Evolutionary conservation across 2,113 vertebrate genomes (phyloP), one percentile per base, ranked within the genome.

Genomic region (Nannobrachium achirus): DNA sequence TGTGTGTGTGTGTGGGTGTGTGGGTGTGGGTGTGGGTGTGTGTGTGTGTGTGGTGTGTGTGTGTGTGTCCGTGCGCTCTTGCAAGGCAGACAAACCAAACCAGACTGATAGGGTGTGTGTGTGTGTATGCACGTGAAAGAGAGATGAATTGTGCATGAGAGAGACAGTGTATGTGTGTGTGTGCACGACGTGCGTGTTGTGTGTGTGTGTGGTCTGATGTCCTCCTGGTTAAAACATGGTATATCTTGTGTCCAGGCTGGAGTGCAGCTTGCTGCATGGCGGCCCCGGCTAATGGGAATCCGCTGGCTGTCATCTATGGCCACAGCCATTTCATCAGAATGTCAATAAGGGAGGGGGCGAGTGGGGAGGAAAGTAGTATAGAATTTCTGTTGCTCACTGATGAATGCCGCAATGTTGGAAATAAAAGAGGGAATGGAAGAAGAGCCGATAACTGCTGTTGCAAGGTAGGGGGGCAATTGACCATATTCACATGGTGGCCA

Each of bases 281-380:
- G 73, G 80, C 69, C 42, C 20, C 19, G 11, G 66, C 67, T 89
- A 88, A 86, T 83, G 76, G 78, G 81, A 84, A 81, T 84, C 79
- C 78, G 74, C 72, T 75, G 84, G 81, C 71, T 82, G 83, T 87
- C 86, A 76, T 85, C 84, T 73, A 44, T n/a, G 53, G 72, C 72
- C 67, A 8, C 25, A 77, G 69, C 45, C 73, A 70, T 84, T 84
- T 87, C 75, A 81, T 81, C 79, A 74, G 72, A 82, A 77, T 79
- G 81, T 72, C 81, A 79, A 83, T 86, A 87, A 73, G 51, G 62
- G 1, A 4, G 33, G 20, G 44, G 14, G 10, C n/a, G 20, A n/a
- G 4, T 7, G 33, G n/a, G 10, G 18, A 63, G 57, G 61, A 70
- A 56, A 20, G 65, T 39, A 44, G 66, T 76, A 78, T 61, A 71